phyloP scores from a whole-genome alignment of 2,888 invertebrate species.

The Ophion slaviceki region DNA sequence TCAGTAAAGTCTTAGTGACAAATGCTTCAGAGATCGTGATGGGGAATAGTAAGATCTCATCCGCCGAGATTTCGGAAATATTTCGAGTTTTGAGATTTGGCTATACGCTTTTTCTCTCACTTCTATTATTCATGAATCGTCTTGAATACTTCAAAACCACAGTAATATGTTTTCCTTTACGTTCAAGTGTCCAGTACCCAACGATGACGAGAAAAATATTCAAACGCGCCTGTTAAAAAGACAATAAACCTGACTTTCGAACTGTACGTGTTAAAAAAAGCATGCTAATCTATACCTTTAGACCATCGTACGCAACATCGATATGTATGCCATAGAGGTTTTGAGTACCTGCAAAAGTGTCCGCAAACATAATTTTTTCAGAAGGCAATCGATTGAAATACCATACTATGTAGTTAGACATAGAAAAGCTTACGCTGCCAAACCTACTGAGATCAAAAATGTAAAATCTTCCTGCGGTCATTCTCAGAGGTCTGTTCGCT shows the following conservation, averaged over 20 bases:
- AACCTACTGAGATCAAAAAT: constrained; percentile 39
- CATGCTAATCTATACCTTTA: neutral
- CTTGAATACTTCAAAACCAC: neutral
- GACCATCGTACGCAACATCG: constrained; percentile 60
- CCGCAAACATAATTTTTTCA: neutral
- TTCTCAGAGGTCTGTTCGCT: constrained; percentile 39
- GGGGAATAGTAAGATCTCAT: no score
- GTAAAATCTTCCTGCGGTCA: constrained; percentile 63
- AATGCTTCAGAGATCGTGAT: no score
- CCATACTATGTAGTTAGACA: neutral
- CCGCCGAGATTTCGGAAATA: no score
- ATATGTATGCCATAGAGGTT: constrained; percentile 64
- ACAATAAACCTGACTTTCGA: neutral
- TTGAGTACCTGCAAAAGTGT: constrained; percentile 64
- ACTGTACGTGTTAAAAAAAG: neutral
- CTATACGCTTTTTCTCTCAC: neutral
- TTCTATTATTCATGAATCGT: neutral
- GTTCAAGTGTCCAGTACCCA: neutral
- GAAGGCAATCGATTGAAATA: neutral
- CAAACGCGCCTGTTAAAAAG: neutral
- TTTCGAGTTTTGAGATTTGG: no score
- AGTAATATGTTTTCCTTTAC: no score
- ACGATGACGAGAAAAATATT: neutral
- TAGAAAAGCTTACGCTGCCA: neutral
- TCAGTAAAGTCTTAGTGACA: no score